These are phyloP conservation scores for Clarias platycephalus DNA, from an alignment of 2,797 vertebrate species.

Conservation along the genomic window DNA sequence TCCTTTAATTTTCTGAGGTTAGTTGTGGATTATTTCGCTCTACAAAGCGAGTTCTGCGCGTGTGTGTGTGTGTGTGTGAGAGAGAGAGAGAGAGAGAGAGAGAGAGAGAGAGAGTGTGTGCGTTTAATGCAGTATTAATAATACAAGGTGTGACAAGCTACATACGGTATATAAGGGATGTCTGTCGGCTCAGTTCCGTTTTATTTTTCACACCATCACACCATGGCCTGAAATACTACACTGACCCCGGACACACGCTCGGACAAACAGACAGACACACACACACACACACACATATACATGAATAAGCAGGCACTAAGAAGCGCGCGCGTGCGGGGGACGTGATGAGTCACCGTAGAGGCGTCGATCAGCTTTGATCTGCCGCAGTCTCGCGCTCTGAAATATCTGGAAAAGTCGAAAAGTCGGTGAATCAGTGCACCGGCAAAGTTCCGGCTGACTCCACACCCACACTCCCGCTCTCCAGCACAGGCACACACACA, in stretches of 20 bases:
- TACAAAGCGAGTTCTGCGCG: neutral
- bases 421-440: constrained; percentile 48
- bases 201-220: constrained; percentile 6
- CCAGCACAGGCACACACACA: neutral
- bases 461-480: neutral
- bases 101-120: neutral
- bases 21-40: neutral
- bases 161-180: constrained; percentile 11
- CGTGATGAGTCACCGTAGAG: constrained; percentile 51
- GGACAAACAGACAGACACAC: neutral
- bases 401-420: constrained; percentile 38
- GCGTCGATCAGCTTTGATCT: constrained; percentile 41
- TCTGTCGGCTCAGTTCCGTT: constrained; percentile 9
- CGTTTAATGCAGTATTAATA: constrained; percentile 19
- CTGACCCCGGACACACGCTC: neutral
- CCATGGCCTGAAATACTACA: neutral
- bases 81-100: neutral
- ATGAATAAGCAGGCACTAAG: neutral
- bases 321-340: constrained; percentile 33
- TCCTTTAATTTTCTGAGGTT: neutral
- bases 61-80: neutral
- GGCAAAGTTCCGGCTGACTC: constrained; percentile 26
- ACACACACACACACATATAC: neutral
- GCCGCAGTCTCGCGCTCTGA: constrained; percentile 37
- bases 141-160: neutral